Evolutionary conservation across 2,797 vertebrate genomes (phyloP).

Genomic region (Cercopithecus petaurista): DNA sequence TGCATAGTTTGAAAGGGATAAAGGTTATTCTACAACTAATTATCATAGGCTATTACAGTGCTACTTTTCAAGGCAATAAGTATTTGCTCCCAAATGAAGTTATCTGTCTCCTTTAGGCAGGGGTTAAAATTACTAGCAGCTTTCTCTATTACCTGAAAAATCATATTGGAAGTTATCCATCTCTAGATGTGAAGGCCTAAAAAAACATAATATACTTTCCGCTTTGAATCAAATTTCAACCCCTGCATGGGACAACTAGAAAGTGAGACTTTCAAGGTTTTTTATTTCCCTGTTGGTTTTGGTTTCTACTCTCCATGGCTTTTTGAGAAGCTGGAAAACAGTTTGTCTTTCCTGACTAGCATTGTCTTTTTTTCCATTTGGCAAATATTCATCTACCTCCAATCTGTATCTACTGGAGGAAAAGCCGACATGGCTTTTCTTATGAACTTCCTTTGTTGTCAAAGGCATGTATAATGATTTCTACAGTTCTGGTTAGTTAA

Average conservation of each 20-base stretch:
- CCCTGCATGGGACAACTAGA: constrained; percentile 74
- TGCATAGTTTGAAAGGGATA: constrained; percentile 89
- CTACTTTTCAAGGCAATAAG: constrained; percentile 87
- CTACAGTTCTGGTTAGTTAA: constrained; percentile 71
- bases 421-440: constrained; percentile 69
- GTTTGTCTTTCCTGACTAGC: constrained; percentile 68
- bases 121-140: constrained; percentile 80
- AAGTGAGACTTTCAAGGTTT: constrained; percentile 85
- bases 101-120: constrained; percentile 79
- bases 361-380: constrained; percentile 72
- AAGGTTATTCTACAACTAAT: constrained; percentile 87
- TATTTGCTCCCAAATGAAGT: constrained; percentile 83
- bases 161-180: constrained; percentile 69
- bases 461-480: constrained; percentile 74
- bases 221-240: constrained; percentile 72
- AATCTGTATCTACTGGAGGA: constrained; percentile 73
- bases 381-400: constrained; percentile 74
- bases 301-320: constrained; percentile 76
- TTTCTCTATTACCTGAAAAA: constrained; percentile 74
- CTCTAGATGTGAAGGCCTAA: constrained; percentile 61
- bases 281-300: constrained; percentile 73
- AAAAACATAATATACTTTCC: constrained; percentile 64
- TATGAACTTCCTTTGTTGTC: constrained; percentile 74
- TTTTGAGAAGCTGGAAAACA: constrained; percentile 73
- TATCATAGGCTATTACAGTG: constrained; percentile 86